Base-by-base conservation (phyloP, 2,797 vertebrate species). In the Decapterus maruadsi region DNA sequence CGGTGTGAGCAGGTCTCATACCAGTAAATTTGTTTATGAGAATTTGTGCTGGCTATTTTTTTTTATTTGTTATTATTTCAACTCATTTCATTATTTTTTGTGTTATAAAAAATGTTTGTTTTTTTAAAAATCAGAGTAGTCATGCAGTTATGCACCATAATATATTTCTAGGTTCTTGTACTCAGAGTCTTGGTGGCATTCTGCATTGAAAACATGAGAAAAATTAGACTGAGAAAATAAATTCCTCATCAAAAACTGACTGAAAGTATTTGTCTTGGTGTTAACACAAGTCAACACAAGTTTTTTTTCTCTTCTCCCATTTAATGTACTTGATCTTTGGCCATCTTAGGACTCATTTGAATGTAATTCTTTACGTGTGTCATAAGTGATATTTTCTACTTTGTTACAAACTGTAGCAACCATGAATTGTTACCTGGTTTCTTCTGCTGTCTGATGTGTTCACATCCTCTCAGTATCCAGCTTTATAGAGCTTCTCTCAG, bases 1-100 rank as follows among this genome's bases (percentile, higher is more conserved):
- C 8, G 86, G 86, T 84, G 86, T 92, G 93, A 95, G 94, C 94
- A 74, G 94, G 95, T 89, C 94, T 95, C 93, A 85, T 74, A 81
- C 90, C 83, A 57, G 62, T 67, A 13, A 34, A 79, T 78, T 34
- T 78, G 54, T 67, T 80, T 45, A 58, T 72, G 63, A 85, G 45
- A 87, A 72, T 77, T 72, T 67, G 81, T 77, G 50, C 68, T 67
- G 63, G 71, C 58, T 61, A 48, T 61, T 69, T 81, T 80, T 78
- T 84, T 53, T 61, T 69, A 80, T 80, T 78, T 84, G 84, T 62
- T 72, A 75, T 59, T n/a, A 84, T 77, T 90, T 83, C 26, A 57
- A 73, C 13, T 74, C 45, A 72, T 83, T 59, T 75, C 58, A 65
- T 62, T 75, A 34, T 57, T 64, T 59, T 59, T 72, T 68, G 48